Evolutionary conservation across 2,113 vertebrate genomes (phyloP).

Genomic region (Prinia subflava): DNA sequence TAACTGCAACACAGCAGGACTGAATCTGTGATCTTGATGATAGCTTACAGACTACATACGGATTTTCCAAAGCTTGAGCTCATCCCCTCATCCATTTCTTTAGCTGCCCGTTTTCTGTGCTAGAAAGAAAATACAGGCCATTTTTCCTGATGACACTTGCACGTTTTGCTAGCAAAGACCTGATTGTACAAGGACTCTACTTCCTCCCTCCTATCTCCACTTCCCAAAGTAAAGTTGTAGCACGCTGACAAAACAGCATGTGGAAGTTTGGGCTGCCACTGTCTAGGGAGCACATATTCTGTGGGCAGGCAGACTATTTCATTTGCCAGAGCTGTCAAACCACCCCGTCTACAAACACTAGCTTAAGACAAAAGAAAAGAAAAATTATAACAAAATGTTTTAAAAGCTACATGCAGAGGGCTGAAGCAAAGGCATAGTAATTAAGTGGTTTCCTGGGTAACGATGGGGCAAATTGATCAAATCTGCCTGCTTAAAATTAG

Average conservation of each 20-base stretch:
- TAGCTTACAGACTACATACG: background rate
- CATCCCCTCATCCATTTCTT: background rate
- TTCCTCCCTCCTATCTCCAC: background rate
- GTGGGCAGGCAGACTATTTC: constrained; percentile 62
- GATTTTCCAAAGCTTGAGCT: background rate
- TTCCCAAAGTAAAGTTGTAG: background rate
- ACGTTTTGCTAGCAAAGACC: background rate
- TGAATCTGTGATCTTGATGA: background rate
- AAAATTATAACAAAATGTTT: constrained; percentile 52
- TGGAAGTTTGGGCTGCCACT: constrained; percentile 58
- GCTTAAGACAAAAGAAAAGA: constrained; percentile 54
- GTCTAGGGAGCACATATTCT: constrained; percentile 34
- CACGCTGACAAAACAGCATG: constrained; percentile 12
- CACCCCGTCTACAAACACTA: constrained; percentile 48
- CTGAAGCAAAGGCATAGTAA: constrained; percentile 44
- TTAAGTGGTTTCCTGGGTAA: constrained; percentile 61
- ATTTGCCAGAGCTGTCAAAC: constrained; percentile 54
- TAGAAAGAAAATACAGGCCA: background rate
- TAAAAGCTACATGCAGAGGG: constrained; percentile 17
- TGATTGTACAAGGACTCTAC: background rate
- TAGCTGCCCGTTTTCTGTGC: background rate
- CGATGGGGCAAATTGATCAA: constrained; percentile 24
- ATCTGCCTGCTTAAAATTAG: constrained; percentile 31
- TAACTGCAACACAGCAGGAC: background rate
- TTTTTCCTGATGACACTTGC: background rate